Evolutionary conservation across 2,113 vertebrate genomes (phyloP).

Genomic region (Thunnus maccoyii): DNA sequence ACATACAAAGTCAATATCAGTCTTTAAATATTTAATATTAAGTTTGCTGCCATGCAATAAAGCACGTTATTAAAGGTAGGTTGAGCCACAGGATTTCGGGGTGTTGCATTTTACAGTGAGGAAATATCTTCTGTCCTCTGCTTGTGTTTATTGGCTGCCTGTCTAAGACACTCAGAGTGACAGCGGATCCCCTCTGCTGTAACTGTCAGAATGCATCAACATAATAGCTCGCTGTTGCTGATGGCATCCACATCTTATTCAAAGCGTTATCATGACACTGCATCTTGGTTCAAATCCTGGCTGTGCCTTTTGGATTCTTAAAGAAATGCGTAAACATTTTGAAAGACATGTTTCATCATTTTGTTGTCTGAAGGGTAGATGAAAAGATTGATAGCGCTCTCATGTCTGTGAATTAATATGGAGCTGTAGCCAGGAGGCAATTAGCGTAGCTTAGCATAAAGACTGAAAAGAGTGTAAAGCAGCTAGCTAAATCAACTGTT

Average conservation of each 20-base stretch:
- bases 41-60: slow-evolving; percentile 18
- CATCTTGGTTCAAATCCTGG: neutral
- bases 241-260: neutral
- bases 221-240: slow-evolving; percentile 28
- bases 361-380: neutral
- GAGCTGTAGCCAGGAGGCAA: neutral
- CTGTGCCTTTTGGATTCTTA: neutral
- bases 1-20: slow-evolving; percentile 36
- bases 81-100: neutral
- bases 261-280: slow-evolving; percentile 2
- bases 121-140: neutral
- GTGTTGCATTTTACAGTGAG: neutral
- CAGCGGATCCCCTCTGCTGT: slow-evolving; percentile 40
- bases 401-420: neutral
- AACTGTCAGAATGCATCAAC: slow-evolving; percentile 63
- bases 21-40: slow-evolving; percentile 38
- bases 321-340: neutral
- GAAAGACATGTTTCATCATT: no score
- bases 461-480: neutral
- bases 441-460: neutral
- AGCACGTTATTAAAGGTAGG: neutral
- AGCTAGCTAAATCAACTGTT: neutral
- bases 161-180: slow-evolving; percentile 50
- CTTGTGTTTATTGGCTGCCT: slow-evolving; percentile 27
- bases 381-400: neutral